Evolutionary conservation across 92 coral and sea anemone species (phyloP).

Genomic region (Umimayanthus kanabou): DNA sequence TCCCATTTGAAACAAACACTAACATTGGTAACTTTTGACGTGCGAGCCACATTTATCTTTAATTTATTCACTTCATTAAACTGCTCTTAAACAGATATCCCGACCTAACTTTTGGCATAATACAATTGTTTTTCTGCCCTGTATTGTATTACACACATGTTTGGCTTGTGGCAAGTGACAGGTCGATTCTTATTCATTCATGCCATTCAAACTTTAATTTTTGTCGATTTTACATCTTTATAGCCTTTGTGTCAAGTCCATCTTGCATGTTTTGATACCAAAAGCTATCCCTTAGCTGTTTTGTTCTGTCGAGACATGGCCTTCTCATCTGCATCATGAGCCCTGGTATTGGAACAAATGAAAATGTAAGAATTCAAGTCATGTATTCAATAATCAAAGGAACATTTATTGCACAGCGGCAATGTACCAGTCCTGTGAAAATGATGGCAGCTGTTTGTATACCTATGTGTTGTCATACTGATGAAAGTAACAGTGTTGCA

Average conservation of each 20-base stretch:
- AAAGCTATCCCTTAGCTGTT: conserved; percentile 63
- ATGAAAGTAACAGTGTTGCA: too few relatives aligned
- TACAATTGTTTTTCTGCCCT: too few relatives aligned
- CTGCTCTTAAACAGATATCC: too few relatives aligned
- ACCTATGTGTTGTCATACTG: too few relatives aligned
- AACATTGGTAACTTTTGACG: too few relatives aligned
- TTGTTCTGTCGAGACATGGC: conserved; percentile 85
- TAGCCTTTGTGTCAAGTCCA: neutral
- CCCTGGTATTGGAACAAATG: conserved; percentile 53
- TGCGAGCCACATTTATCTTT: too few relatives aligned
- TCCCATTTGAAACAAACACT: too few relatives aligned
- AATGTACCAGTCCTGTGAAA: too few relatives aligned
- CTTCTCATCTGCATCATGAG: conserved; percentile 98
- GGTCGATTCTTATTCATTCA: neutral
- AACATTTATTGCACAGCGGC: neutral
- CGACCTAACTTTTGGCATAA: too few relatives aligned
- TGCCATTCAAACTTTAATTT: neutral
- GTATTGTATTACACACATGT: neutral
- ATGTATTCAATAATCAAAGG: neutral
- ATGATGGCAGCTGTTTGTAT: too few relatives aligned
- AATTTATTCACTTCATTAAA: too few relatives aligned
- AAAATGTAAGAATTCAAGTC: neutral
- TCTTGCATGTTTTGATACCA: conserved; percentile 14
- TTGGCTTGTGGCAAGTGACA: neutral
- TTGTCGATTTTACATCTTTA: neutral